A percentile compares a stretch with the other conserved stretches of the same genome.
Evolutionary conservation across 1,140 invertebrate species (phyloP).

Genomic region (Popillia japonica): DNA sequence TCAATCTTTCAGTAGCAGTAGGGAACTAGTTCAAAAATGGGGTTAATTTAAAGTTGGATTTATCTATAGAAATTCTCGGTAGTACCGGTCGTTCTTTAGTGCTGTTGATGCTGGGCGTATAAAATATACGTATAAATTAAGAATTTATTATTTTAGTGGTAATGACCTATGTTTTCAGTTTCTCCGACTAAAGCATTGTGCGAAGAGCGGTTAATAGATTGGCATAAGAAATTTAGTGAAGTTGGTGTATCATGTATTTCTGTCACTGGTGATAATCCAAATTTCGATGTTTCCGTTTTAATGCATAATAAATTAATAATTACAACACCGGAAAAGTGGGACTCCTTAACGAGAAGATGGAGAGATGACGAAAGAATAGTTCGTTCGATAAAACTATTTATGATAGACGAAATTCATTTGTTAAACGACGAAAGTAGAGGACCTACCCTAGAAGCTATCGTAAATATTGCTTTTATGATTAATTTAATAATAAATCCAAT

Average conservation of each 20-base stretch:
- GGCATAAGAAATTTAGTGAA: slow-evolving; percentile 73
- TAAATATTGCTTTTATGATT: slow-evolving; percentile 64
- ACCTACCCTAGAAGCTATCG: slow-evolving; percentile 80
- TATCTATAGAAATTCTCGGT: no score
- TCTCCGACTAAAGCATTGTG: slow-evolving; percentile 84
- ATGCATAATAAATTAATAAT: slow-evolving; percentile 69
- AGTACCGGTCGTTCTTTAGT: no score
- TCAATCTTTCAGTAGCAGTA: no score
- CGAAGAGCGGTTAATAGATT: slow-evolving; percentile 74
- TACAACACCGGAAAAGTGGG: slow-evolving; percentile 89
- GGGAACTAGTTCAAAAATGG: no score
- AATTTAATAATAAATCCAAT: not conserved
- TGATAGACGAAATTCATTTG: slow-evolving; percentile 86
- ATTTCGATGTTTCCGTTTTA: slow-evolving; percentile 67
- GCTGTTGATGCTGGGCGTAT: no score
- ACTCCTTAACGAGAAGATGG: slow-evolving; percentile 78
- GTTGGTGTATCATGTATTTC: slow-evolving; percentile 72
- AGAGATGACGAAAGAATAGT: slow-evolving; percentile 70
- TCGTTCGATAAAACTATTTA: slow-evolving; percentile 72
- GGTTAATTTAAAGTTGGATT: no score
- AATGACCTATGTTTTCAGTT: slow-evolving; percentile 65
- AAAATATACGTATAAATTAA: no score
- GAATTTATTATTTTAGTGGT: no score
- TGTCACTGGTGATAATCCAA: slow-evolving; percentile 78
- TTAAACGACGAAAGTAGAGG: slow-evolving; percentile 75